Evolutionary conservation across 1,140 invertebrate species (phyloP), one percentile per base, ranked within the genome.

Genomic region (Dinothrombium tinctorium): DNA sequence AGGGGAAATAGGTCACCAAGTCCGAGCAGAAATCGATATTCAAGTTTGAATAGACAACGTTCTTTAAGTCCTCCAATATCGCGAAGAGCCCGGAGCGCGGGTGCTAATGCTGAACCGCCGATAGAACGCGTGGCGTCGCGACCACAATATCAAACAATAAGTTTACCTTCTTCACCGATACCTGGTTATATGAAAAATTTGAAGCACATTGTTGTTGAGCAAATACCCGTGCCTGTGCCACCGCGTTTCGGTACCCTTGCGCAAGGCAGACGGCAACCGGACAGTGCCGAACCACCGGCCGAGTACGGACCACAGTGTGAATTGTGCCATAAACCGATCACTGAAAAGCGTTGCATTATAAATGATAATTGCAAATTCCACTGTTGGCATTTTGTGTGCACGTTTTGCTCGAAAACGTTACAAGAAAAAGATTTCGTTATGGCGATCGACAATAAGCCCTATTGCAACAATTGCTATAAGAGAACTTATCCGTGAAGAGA

Each of bases 311-410:
- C 36, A 22, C 42, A 33, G 8, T 43, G 42, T 31, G 36, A 43
- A 29, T 21, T 43, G 8, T 43, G 42, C 20, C 38, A 43, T 15
- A 43, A 43, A 36, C 35, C 33, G 15, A 43, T 43, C 25, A 37
- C 33, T n/a, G 42, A 43, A 12, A 26, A 14, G 5, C 33, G 42
- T 4, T 43, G 38, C 19, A 43, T 43, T 12, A 11, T n/a, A 12
- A 11, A 22, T 24, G 35, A 43, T 12, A 40, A 40, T 31, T 19
- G 21, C 22, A 11, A 23, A 14, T 43, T 22, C 33, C 42, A 43
- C 31, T 42, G 38, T 43, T 42, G 33, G 23, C 42, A 43, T 25
- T 43, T 43, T 39, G 12, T 17, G 1, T 43, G 42, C 19, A 29
- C 35, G 15, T 43, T 41, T 37, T 43, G 42, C 3, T 25, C 38